Base-by-base conservation (phyloP, 1,140 invertebrate genomes). In the Formica exsecta region DNA sequence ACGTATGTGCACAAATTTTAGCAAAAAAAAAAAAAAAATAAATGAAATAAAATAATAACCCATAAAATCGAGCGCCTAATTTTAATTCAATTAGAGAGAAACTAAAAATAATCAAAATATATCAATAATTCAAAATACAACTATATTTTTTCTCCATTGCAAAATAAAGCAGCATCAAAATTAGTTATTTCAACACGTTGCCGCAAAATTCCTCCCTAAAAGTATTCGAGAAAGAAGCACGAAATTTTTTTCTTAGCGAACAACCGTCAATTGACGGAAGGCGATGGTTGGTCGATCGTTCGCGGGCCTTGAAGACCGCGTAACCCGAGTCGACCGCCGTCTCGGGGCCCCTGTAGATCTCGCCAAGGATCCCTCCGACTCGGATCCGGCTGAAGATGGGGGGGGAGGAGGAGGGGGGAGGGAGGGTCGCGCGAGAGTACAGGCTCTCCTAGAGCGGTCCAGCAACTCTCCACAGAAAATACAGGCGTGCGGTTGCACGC, bases 281-380 rank as follows among this genome's bases (percentile, higher is more conserved):
- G 79, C 51, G 85, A 44, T 73, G 87, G 61, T 89, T 73, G 87
- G 61, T 89, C 79, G 84, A 48, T 77, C 79, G 85, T 29, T 75
- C 65, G 61, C 74, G 77, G 84, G 74, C 88, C 88, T 89, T 89
- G 89, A 90, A 87, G 86, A 74, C 51, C 79, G 54, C 79, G 89
- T 90, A 90, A 90, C 70, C 86, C 83, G 86, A 90, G 88, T 90
- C 88, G 85, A 36, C 75, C 74, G 83, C 68, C 57, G 88, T 84
- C 88, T 85, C 86, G 86, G 64, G 41, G 77, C 81, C 86, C 79
- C 87, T 68, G 38, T 80, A 76, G 88, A 81, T 77, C 88, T 85
- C 65, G 62, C 61, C 77, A 87, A 90, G 88, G 89, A 90, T 90
- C 88, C 81, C 70, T 87, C 57, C 29, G 59, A n/a, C 73, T 71